Base-by-base conservation (phyloP, 2,113 vertebrate genomes). In the Istiophorus platypterus region DNA sequence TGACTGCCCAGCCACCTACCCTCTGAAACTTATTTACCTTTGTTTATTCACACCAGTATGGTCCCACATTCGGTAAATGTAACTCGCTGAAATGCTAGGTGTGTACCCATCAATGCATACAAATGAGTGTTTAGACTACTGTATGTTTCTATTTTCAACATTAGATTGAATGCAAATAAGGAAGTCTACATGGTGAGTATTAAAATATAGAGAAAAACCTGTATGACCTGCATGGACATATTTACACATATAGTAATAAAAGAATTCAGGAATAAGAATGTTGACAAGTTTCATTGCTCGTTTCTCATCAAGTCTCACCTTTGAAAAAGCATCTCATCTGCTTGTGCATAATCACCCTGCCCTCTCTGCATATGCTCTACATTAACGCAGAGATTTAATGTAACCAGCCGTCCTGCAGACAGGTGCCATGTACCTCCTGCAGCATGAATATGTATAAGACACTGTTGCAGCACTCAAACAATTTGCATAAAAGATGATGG, bases 401-500 rank as follows among this genome's bases (percentile, higher is more conserved):
- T 64, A 62, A 76, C 42, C 74, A 84, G 65, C 78, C 72, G 31
- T 59, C 57, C 82, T 14, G 82, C 86, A 82, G 91, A 89, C 92
- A 94, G 92, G 88, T 92, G 92, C 86, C 88, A 76, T 77, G 80
- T 81, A 89, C 87, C 70, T 68, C 76, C 45, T 63, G 61, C 79
- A 24, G 45, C 87, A 91, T 91, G 82, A 90, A 93, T 93, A 93
- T 91, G 90, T 72, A 93, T 91, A 62, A 87, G 86, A 69, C 45
- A 47, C 81, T 74, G 65, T 88, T 90, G 78, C 82, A 58, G 89
- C 87, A 88, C 80, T 92, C 83, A 76, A 72, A 86, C 39, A 27
- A 91, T 94, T 94, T 91, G 71, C 91, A 93, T 93, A 89, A 89
- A 90, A 90, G 82, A 93, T 93, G 83, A 93, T 88, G 82, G 86